Percentiles rank a stretch among this genome's conserved stretches.
phyloP scores from a whole-genome alignment of 2,113 vertebrate species.

The Suricata suricatta region DNA sequence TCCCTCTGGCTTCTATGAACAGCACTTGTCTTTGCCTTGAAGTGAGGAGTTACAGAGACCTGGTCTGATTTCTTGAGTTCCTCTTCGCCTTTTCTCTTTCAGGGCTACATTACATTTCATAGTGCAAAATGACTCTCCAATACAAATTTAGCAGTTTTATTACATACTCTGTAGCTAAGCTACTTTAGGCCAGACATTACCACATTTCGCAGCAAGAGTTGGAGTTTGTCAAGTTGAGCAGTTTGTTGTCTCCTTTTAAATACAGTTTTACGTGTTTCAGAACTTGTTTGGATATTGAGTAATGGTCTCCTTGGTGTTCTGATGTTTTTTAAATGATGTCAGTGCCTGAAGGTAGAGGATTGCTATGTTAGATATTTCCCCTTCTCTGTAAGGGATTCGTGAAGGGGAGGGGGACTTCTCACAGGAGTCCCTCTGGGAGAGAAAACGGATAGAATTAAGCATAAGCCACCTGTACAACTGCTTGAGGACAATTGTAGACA shows the following conservation, averaged over 20 bases:
- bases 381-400: conserved; percentile 22
- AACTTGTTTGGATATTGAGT: conserved; percentile 77
- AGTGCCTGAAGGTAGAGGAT: conserved; percentile 54
- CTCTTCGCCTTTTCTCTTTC: background rate
- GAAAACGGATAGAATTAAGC: conserved; percentile 24
- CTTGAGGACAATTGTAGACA: background rate
- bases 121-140: conserved; percentile 10
- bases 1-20: background rate
- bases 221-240: conserved; percentile 25
- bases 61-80: background rate
- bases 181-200: conserved; percentile 56
- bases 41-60: background rate
- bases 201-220: conserved; percentile 34
- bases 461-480: background rate
- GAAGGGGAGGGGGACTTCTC: background rate
- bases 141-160: conserved; percentile 63
- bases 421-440: background rate
- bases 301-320: conserved; percentile 59
- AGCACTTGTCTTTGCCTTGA: background rate
- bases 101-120: background rate
- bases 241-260: conserved; percentile 43
- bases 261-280: background rate
- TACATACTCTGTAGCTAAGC: conserved; percentile 46
- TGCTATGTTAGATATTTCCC: conserved; percentile 70
- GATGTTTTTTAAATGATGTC: conserved; percentile 73